A percentile compares a stretch with the other conserved stretches of the same genome.
phyloP scores from a whole-genome alignment of 2,797 vertebrate genomes.

The Platalea minor region DNA sequence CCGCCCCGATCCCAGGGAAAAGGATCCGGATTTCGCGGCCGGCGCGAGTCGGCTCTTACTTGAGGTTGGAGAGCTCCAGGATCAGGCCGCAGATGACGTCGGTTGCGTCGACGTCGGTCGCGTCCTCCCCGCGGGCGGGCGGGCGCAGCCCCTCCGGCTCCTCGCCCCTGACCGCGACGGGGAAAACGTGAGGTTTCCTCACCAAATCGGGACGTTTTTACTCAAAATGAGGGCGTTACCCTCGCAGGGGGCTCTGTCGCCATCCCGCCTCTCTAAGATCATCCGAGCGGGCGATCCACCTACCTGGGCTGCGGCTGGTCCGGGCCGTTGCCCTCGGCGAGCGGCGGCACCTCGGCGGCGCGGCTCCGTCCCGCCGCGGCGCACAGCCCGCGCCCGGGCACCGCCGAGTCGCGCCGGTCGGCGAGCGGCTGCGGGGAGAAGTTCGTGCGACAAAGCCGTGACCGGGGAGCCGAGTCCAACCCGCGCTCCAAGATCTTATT shows the following conservation, averaged over 20 bases:
- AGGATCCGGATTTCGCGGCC: accelerated
- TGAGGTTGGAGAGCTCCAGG: constrained; percentile 84
- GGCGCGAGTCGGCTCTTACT: constrained; percentile 71
- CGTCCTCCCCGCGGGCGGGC: constrained; percentile 71
- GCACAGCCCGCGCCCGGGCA: neutral
- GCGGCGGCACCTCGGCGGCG: neutral
- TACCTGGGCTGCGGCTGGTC: neutral
- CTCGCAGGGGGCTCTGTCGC: neutral
- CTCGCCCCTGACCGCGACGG: neutral
- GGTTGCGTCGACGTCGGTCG: constrained; percentile 31
- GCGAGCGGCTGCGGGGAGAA: neutral
- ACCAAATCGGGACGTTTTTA: neutral
- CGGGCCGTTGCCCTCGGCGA: no score
- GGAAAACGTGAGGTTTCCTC: neutral
- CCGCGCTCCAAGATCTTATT: no score
- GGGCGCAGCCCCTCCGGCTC: neutral
- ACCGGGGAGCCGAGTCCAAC: neutral
- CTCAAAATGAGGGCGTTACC: neutral
- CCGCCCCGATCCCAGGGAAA: neutral
- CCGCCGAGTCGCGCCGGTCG: accelerated
- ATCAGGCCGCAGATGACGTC: constrained; percentile 80
- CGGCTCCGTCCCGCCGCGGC: neutral
- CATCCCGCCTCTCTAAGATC: neutral
- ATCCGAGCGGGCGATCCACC: neutral
- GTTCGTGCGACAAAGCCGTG: accelerated